phyloP scores from a whole-genome alignment of 2,797 vertebrate genomes.

The Fratercula arctica region DNA sequence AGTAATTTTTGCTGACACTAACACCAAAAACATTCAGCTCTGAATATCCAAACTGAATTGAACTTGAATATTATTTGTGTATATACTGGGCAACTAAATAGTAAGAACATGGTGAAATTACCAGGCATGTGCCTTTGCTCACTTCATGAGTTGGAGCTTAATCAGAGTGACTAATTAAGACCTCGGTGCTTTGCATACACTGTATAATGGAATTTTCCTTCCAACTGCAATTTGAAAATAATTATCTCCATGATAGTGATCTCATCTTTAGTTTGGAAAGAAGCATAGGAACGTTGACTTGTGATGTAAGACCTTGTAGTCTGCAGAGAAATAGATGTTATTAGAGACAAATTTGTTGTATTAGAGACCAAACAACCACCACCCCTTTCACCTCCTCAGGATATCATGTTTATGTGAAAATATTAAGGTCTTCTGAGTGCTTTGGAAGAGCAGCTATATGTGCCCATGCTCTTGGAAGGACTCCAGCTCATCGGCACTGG shows the following conservation, averaged over 20 bases:
- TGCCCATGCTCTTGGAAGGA: not conserved
- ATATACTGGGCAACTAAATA: not conserved
- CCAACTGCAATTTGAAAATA: not conserved
- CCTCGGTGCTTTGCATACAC: not conserved
- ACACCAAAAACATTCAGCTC: not conserved
- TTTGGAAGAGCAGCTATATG: not conserved
- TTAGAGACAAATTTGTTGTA: not conserved
- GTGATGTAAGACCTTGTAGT: not conserved
- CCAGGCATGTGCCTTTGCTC: not conserved
- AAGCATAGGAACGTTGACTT: not conserved
- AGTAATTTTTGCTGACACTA: not conserved
- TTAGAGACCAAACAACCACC: not conserved
- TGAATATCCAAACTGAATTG: not conserved
- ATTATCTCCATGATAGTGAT: not conserved
- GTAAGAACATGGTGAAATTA: not conserved
- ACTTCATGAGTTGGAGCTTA: not conserved
- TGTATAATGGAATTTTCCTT: not conserved
- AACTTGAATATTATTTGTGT: not conserved
- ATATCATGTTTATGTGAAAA: not conserved
- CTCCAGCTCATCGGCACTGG: not conserved
- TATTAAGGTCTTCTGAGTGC: too few species aligned
- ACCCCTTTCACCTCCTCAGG: not conserved
- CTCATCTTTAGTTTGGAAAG: not conserved
- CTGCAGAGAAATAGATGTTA: not conserved
- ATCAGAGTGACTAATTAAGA: not conserved